phyloP scores from a whole-genome alignment of 2,888 invertebrate species.

The Cheilosia soror region DNA sequence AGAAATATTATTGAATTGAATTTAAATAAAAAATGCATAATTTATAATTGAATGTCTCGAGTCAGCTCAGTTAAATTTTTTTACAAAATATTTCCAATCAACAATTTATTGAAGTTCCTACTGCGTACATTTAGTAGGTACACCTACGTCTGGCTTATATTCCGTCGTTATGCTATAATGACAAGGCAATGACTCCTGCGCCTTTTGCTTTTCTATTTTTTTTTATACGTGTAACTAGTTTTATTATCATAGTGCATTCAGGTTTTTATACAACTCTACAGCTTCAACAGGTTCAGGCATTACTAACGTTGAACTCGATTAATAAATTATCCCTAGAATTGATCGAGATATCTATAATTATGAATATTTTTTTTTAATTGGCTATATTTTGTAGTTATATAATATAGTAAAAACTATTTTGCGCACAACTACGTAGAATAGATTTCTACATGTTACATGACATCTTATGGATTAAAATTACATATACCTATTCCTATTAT shows the following conservation, averaged over 20 bases:
- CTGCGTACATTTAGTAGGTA: slow-evolving; percentile 18
- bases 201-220: slow-evolving; percentile 3
- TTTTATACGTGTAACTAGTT: slow-evolving; percentile 25
- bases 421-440: too few species aligned
- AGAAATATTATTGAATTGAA: too few species aligned
- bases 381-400: background rate
- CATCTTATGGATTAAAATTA: too few species aligned
- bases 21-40: background rate
- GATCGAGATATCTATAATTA: background rate
- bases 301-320: slow-evolving; percentile 25
- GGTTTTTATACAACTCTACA: slow-evolving; percentile 26
- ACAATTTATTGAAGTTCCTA: slow-evolving; percentile 3
- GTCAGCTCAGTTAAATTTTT: background rate
- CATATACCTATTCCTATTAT: too few species aligned
- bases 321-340: slow-evolving; percentile 29
- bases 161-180: background rate
- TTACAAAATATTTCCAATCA: background rate
- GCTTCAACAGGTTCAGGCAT: slow-evolving; percentile 11
- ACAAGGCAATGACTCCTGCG: slow-evolving; percentile 6
- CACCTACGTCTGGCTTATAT: slow-evolving; percentile 16
- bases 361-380: background rate
- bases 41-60: slow-evolving; percentile 3
- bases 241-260: slow-evolving; percentile 41
- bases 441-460: too few species aligned
- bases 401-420: background rate